phyloP scores from a whole-genome alignment of 2,113 vertebrate genomes.

The Caloenas nicobarica region DNA sequence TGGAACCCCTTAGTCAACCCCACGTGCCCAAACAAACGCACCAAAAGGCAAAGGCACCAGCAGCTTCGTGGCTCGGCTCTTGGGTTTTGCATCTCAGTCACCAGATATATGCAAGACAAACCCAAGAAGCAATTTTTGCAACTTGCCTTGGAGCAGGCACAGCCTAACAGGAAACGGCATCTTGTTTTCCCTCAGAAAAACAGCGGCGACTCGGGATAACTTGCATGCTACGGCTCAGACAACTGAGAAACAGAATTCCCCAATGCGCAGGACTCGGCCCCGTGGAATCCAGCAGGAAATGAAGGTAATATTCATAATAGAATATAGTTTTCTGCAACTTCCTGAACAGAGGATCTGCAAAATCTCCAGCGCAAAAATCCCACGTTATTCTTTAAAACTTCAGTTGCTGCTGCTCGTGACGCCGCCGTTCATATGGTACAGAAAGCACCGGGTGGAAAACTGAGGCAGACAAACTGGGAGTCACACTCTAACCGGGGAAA shows the following conservation, averaged over 20 bases:
- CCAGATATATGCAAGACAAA: constrained; percentile 49
- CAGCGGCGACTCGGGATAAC: constrained; percentile 1
- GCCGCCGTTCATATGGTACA: not conserved
- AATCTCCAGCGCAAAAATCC: not conserved
- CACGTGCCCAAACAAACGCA: constrained; percentile 44
- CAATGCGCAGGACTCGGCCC: not conserved
- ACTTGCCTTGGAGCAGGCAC: constrained; percentile 49
- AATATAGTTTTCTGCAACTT: not conserved
- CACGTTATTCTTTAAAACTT: not conserved
- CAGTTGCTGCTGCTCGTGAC: not conserved
- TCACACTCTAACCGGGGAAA: not conserved
- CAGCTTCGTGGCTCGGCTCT: constrained; percentile 54
- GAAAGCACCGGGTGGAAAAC: not conserved
- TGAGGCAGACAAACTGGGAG: not conserved
- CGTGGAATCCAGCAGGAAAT: constrained; percentile 1
- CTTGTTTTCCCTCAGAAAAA: constrained; percentile 47
- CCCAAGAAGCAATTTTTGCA: constrained; percentile 50
- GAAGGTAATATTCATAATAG: not conserved
- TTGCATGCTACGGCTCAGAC: not conserved
- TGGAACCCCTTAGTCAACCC: constrained; percentile 44
- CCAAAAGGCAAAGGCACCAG: constrained; percentile 62
- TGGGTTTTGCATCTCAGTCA: constrained; percentile 55
- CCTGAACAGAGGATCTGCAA: not conserved
- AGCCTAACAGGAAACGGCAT: constrained; percentile 37
- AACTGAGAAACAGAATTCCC: not conserved